Evolutionary conservation across 2,888 invertebrate species (phyloP).

Genomic region (Isoperla grammatica): DNA sequence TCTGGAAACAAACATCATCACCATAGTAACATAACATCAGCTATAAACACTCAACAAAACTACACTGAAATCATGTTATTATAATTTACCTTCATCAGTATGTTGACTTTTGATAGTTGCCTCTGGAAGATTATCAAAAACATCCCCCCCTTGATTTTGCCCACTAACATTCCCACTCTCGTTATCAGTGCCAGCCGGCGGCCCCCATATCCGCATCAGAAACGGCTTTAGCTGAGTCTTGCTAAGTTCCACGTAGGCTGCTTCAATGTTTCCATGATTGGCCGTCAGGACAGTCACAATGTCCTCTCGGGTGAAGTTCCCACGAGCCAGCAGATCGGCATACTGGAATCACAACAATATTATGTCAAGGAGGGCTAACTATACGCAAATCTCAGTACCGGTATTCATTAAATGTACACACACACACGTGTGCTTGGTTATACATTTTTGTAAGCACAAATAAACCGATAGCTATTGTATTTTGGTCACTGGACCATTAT

Average conservation of each 20-base stretch:
- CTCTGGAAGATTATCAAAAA: constrained; percentile 10
- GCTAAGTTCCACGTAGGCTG: constrained; percentile 63
- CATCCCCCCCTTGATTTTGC: not conserved
- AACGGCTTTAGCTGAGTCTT: constrained; percentile 73
- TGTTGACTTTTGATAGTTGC: constrained; percentile 11
- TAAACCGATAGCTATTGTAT: no score
- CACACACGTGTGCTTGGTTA: no score
- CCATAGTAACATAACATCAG: no score
- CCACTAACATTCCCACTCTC: constrained; percentile 47
- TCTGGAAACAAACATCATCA: constrained; percentile 22
- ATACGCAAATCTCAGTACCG: no score
- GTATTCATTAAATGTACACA: no score
- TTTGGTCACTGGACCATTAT: no score
- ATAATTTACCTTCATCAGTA: constrained; percentile 25
- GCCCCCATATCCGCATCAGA: constrained; percentile 74
- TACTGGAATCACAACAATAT: constrained; percentile 47
- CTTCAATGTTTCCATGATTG: constrained; percentile 65
- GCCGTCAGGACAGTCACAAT: constrained; percentile 65
- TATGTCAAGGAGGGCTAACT: no score
- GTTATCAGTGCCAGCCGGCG: constrained; percentile 62
- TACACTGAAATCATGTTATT: not conserved
- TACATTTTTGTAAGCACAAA: no score
- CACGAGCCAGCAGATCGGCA: constrained; percentile 56
- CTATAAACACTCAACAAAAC: no score
- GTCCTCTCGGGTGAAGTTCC: constrained; percentile 65